Percentiles rank a stretch among this genome's conserved stretches.
These are phyloP conservation scores for Lucinisca nassula DNA, from an alignment of 2,888 invertebrate species.

Conservation along the genomic window DNA sequence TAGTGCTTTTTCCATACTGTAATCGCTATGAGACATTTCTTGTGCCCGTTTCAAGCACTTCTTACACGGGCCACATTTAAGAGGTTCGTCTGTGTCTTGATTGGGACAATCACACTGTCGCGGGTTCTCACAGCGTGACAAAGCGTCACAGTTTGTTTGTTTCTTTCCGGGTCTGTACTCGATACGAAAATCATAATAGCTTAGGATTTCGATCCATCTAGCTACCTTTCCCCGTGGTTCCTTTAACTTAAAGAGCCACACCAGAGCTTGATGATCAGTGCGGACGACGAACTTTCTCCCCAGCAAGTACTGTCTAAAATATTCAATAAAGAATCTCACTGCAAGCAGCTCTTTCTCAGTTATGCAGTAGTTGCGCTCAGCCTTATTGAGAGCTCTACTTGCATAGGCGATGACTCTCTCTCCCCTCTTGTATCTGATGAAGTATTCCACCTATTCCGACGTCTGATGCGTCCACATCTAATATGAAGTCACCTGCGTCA, in stretches of 20 bases:
- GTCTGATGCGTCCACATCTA: no score
- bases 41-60: background rate
- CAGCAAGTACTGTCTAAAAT: constrained; percentile 17
- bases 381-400: background rate
- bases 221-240: constrained; percentile 1
- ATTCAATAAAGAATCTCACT: no score
- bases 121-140: constrained; percentile 8
- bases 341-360: no score
- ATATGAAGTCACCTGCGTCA: background rate
- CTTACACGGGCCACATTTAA: constrained; percentile 2
- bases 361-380: constrained; percentile 19
- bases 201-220: constrained; percentile 5
- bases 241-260: constrained; percentile 1
- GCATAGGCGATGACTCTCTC: background rate
- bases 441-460: no score
- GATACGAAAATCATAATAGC: background rate
- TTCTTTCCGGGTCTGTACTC: background rate
- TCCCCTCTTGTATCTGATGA: background rate
- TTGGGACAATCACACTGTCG: background rate
- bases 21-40: background rate
- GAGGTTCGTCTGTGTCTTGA: background rate
- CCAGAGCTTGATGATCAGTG: constrained; percentile 14
- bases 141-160: background rate
- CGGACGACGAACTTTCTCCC: background rate
- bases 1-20: no score